Conservation (phyloP, 2,797 vertebrate genomes). For the Epinephelus malabaricus region DNA sequence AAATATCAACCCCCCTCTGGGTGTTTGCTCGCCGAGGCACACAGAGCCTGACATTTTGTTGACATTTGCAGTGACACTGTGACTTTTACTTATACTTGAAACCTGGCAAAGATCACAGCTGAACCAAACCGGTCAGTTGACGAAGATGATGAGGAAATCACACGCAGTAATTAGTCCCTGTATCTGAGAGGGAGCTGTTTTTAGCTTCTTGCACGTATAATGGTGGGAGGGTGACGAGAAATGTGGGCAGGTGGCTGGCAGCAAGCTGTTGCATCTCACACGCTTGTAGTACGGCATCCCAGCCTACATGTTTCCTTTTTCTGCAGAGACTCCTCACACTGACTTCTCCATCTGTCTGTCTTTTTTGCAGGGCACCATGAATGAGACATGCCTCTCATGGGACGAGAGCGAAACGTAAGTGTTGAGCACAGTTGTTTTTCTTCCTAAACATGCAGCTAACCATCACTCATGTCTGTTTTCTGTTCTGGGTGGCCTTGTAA, state of each 20-base stretch:
- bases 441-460: conserved; percentile 12
- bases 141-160: conserved; percentile 27
- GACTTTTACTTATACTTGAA: conserved; percentile 68
- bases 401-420: conserved; percentile 96
- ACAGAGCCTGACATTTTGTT: conserved; percentile 79
- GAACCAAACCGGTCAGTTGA: conserved; percentile 39
- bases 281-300: conserved; percentile 43
- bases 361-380: conserved; percentile 91
- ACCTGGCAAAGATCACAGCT: conserved; percentile 57
- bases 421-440: conserved; percentile 48
- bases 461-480: conserved; percentile 17
- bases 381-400: conserved; percentile 98
- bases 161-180: conserved; percentile 54
- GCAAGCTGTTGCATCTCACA: conserved; percentile 78
- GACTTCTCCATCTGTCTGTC: conserved; percentile 66
- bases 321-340: conserved; percentile 60
- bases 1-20: conserved; percentile 54
- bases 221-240: conserved; percentile 18
- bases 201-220: conserved; percentile 50
- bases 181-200: conserved; percentile 57
- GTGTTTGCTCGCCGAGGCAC: conserved; percentile 62
- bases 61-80: conserved; percentile 78
- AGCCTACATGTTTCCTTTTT: conserved; percentile 55
- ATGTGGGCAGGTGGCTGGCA: conserved; percentile 62
- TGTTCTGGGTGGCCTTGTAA: conserved; percentile 18